Evolutionary conservation across 2,113 vertebrate species (phyloP).

Genomic region (Microtus oregoni): DNA sequence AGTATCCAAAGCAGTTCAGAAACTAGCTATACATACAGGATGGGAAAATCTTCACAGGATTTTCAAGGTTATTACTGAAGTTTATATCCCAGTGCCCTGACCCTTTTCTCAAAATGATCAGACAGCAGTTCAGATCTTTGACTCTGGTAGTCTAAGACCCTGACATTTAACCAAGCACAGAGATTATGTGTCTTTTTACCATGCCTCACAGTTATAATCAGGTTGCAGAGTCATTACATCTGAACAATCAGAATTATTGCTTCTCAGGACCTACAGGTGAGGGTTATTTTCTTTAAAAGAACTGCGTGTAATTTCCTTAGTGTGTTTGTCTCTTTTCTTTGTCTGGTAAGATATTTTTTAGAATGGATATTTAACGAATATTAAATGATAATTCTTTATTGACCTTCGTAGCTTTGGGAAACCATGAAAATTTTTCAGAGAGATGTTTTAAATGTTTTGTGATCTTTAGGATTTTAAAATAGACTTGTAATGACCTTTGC

Average conservation of each 20-base stretch:
- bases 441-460: constrained; percentile 74
- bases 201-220: constrained; percentile 49
- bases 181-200: constrained; percentile 62
- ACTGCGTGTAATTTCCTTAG: constrained; percentile 41
- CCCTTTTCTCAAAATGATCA: constrained; percentile 61
- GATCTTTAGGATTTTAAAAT: constrained; percentile 75
- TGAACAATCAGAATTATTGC: constrained; percentile 67
- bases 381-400: constrained; percentile 73
- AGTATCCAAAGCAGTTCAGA: constrained; percentile 1
- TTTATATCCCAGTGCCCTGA: constrained; percentile 55
- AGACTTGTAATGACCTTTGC: constrained; percentile 74
- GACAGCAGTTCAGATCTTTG: constrained; percentile 66
- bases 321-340: constrained; percentile 53
- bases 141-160: constrained; percentile 48
- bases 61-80: constrained; percentile 38
- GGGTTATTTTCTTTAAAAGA: constrained; percentile 65
- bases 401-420: constrained; percentile 56
- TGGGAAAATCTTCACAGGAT: constrained; percentile 64
- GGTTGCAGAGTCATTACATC: constrained; percentile 52
- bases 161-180: constrained; percentile 56
- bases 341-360: constrained; percentile 50
- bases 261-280: constrained; percentile 60
- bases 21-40: constrained; percentile 19
- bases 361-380: constrained; percentile 57
- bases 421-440: constrained; percentile 62